A percentile compares a stretch with the other conserved stretches of the same genome.
phyloP scores from a whole-genome alignment of 2,113 vertebrate species.

The Axis porcinus region DNA sequence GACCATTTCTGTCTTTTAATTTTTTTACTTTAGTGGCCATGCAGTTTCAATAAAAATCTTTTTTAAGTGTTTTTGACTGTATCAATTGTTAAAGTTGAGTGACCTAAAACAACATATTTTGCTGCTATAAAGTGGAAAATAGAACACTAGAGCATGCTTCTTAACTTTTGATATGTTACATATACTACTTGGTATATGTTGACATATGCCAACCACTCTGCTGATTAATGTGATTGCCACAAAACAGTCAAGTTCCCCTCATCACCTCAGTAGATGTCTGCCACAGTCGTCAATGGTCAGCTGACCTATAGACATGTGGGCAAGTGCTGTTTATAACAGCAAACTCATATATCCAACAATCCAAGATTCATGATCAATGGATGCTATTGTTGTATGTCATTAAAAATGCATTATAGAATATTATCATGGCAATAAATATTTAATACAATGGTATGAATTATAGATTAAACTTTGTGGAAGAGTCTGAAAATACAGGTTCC shows the following conservation, averaged over 20 bases:
- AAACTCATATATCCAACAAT: neutral
- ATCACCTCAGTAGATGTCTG: neutral
- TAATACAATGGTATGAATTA: neutral
- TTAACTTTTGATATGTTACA: neutral
- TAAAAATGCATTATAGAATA: neutral
- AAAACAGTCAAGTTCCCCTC: neutral
- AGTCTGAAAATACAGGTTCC: neutral
- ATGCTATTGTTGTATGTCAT: neutral
- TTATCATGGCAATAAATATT: neutral
- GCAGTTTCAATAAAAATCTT: neutral
- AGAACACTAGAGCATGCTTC: neutral
- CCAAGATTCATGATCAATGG: neutral
- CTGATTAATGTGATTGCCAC: neutral
- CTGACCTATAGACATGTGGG: neutral
- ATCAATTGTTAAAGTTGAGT: neutral
- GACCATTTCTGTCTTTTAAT: neutral
- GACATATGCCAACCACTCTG: neutral
- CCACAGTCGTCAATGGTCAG: neutral
- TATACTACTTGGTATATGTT: neutral
- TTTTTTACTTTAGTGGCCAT: neutral
- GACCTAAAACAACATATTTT: neutral
- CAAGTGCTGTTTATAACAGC: neutral
- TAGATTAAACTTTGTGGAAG: neutral
- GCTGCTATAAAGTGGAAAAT: neutral
- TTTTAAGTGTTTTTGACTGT: neutral